phyloP scores from a whole-genome alignment of 2,113 vertebrate genomes.

The Sapayoa aenigma region DNA sequence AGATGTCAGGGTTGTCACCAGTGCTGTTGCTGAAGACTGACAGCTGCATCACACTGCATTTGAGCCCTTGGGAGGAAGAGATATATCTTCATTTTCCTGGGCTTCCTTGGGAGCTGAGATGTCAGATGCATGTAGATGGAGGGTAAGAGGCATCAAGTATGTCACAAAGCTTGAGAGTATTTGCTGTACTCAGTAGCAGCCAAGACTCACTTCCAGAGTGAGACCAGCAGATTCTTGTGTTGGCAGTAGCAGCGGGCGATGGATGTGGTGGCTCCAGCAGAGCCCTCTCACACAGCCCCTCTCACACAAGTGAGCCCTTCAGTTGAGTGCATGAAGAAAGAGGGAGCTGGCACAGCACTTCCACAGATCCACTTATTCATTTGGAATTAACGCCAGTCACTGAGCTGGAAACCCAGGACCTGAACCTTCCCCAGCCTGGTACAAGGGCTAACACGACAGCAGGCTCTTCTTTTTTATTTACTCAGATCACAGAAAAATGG shows the following conservation, averaged over 20 bases:
- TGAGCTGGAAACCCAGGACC: not conserved
- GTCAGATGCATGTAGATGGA: not conserved
- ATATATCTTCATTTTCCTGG: not conserved
- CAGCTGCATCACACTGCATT: constrained; percentile 20
- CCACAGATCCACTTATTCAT: not conserved
- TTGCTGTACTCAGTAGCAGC: not conserved
- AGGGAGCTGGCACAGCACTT: not conserved
- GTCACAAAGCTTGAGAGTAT: not conserved
- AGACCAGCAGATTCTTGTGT: rapidly evolving
- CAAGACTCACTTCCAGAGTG: not conserved
- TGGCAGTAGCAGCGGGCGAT: not conserved
- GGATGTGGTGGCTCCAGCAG: not conserved
- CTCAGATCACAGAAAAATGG: not conserved
- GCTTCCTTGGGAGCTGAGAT: not conserved
- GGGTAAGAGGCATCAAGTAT: not conserved
- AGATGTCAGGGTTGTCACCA: constrained; percentile 16
- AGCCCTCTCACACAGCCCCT: not conserved
- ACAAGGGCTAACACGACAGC: not conserved
- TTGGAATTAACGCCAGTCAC: constrained; percentile 8
- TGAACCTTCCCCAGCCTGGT: not conserved
- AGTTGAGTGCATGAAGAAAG: not conserved
- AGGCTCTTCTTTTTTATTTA: constrained; percentile 14
- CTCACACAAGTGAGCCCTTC: not conserved
- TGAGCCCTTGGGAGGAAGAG: not conserved
- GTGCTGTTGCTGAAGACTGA: constrained; percentile 25